A percentile compares a stretch with the other conserved stretches of the same genome.
These are phyloP conservation scores for Salvelinus namaycush DNA, from an alignment of 2,113 vertebrate genomes.

Conservation along the genomic window DNA sequence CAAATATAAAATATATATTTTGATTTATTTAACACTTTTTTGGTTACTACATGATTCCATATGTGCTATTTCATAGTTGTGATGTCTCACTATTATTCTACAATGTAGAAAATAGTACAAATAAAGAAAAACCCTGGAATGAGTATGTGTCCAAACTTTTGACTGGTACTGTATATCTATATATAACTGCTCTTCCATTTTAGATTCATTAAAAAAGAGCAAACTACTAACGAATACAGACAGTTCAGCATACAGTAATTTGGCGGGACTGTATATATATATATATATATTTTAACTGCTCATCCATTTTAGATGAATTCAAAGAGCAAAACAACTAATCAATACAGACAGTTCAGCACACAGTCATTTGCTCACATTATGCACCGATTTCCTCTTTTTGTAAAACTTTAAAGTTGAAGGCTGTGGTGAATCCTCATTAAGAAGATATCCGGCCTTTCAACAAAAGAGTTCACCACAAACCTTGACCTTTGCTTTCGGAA, in stretches of 20 bases:
- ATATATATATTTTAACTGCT: background rate
- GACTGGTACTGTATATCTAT: background rate
- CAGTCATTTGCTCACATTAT: constrained; percentile 51
- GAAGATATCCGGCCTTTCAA: constrained; percentile 65
- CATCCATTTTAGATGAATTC: background rate
- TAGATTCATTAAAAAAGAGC: background rate
- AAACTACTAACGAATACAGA: background rate
- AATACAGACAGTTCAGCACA: constrained; percentile 29
- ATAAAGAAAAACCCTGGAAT: too few relatives aligned
- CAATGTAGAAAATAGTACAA: too few relatives aligned
- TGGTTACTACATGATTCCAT: too few relatives aligned
- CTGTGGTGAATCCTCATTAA: constrained; percentile 70
- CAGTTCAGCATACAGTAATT: background rate
- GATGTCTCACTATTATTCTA: too few relatives aligned
- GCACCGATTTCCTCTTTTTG: constrained; percentile 50
- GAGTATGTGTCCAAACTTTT: too few relatives aligned
- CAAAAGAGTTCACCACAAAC: constrained; percentile 76
- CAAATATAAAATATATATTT: too few relatives aligned
- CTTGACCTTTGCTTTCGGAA: constrained; percentile 83
- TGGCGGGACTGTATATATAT: background rate
- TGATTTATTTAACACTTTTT: too few relatives aligned
- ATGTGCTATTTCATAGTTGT: too few relatives aligned
- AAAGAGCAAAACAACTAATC: background rate
- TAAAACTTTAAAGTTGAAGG: constrained; percentile 53
- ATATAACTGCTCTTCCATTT: background rate